Evolutionary conservation across 2,797 vertebrate species (phyloP), one percentile per base, ranked within the genome.

Genomic region (Cossypha polioptera): DNA sequence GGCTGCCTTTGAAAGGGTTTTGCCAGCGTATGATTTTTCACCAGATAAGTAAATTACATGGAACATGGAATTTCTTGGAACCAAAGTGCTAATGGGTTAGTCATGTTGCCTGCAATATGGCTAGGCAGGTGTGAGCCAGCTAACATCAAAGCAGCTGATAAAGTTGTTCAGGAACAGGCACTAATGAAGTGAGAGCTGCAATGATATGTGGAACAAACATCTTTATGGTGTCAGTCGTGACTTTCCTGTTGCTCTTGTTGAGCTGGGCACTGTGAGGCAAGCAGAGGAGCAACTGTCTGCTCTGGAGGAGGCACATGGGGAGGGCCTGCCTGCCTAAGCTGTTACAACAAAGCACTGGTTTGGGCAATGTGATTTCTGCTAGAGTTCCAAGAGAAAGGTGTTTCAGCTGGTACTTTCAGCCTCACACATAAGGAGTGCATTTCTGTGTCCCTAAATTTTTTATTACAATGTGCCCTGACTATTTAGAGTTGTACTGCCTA

Each of bases 11-110:
- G 36, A 79, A 82, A 71, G 63, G 33, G 10, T 78, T 45, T 45
- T 33, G 40, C 25, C 25, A 36, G 51, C 1, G 0, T 58, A 31
- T 40, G 59, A 13, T 62, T 77, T 90, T 71, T 65, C 9, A 12
- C 48, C 42, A 86, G 72, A 6, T 29, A 53, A 78, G 57, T 77
- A 82, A 79, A 33, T 86, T 36, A 19, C n/a, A 36, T 54, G 42
- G 54, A 57, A 38, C 4, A 6, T 66, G 69, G 81, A 57, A 86
- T 94, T 92, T 93, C 81, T 92, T 94, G 75, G 59, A 95, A 88
- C 31, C 17, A 14, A 20, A 38, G n/a, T 31, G n/a, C 82, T 76
- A 29, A 33, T 75, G 58, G 47, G 57, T 89, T 89, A 42, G 73
- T 88, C 1, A 1, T 80, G 87, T 82, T 95, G 58, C 57, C 54